Percentiles rank a stretch among this genome's conserved stretches.
phyloP scores from a whole-genome alignment of 1,140 invertebrate genomes.

The Zaprionus vittiger region DNA sequence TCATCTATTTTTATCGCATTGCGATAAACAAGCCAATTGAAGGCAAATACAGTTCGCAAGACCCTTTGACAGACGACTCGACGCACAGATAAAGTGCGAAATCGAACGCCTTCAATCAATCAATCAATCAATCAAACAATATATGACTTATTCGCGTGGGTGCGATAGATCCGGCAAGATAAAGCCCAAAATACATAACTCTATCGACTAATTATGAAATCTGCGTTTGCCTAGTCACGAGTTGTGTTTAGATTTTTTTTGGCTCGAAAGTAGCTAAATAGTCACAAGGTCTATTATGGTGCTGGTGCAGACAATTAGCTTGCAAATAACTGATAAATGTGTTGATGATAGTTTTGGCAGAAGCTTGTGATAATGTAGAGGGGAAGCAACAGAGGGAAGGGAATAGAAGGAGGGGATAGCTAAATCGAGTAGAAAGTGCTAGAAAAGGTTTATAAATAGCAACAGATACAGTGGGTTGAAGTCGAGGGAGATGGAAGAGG shows the following conservation, averaged over 20 bases:
- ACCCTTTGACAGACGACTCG: constrained; percentile 47
- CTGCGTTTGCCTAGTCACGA: neutral
- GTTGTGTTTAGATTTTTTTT: neutral
- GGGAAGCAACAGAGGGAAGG: neutral
- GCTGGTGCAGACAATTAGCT: neutral
- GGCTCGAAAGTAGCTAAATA: constrained; percentile 1
- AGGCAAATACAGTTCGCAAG: constrained; percentile 52
- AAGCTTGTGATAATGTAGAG: neutral
- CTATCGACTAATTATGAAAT: constrained; percentile 1
- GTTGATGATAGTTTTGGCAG: constrained; percentile 1
- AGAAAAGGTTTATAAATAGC: neutral
- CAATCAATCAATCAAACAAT: constrained; percentile 54
- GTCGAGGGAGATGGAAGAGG: no score
- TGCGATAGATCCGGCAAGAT: constrained; percentile 18
- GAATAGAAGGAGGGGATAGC: neutral
- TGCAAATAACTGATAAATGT: neutral
- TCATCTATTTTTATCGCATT: constrained; percentile 54
- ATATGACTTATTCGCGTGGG: neutral
- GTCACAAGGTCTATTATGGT: neutral
- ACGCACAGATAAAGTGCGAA: constrained; percentile 52
- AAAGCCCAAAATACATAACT: neutral
- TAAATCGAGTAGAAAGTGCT: constrained; percentile 2
- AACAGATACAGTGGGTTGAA: neutral
- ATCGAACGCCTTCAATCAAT: constrained; percentile 50
- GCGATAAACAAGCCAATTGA: constrained; percentile 38